Evolutionary conservation across 1,140 invertebrate genomes (phyloP), one percentile per base, ranked within the genome.

Genomic region (Cryptotermes secundus): DNA sequence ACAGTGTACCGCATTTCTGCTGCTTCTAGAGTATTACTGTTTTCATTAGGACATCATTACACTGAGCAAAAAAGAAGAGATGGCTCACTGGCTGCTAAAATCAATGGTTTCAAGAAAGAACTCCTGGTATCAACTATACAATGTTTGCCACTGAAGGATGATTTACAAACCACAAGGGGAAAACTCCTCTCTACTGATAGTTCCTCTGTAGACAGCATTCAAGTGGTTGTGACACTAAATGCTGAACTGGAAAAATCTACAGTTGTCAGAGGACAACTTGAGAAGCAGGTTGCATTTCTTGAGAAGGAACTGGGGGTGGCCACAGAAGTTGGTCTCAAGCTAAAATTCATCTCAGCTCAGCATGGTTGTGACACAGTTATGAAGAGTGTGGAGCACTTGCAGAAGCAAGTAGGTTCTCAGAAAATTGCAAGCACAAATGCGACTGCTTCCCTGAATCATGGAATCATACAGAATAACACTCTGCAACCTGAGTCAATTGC

Each of bases 41-140:
- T 96, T 87, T 92, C 93, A n/a, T 92, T 95, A 83, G 94, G 94
- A 35, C 95, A 95, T 89, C 95, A 95, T 89, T 94, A 93, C 86
- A 93, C 95, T 86, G 95, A 87, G 89, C 95, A 94, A 88, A 93
- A 90, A 87, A 92, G 93, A 87, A 91, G 93, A 86, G 95, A 93
- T 87, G 89, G 90, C 36, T 89, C 90, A 24, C 88, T 94, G 6
- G 90, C 94, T 38, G 90, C 89, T 0, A 93, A 91, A 86, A 92
- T 94, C 81, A 94, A 94, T 88, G 89, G 92, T 85, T 88, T 94
- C 45, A 93, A 94, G 86, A 91, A 92, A 86, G 72, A 85, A 49
- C 80, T 86, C 49, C 85, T 87, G 59, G 86, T 86, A 53, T 36
- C 80, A 79, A 81, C 83, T 35, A 86, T 85, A 80, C 84, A 85